Conservation (phyloP, 1,140 invertebrate species). For the Drosophila nigromelanica region DNA sequence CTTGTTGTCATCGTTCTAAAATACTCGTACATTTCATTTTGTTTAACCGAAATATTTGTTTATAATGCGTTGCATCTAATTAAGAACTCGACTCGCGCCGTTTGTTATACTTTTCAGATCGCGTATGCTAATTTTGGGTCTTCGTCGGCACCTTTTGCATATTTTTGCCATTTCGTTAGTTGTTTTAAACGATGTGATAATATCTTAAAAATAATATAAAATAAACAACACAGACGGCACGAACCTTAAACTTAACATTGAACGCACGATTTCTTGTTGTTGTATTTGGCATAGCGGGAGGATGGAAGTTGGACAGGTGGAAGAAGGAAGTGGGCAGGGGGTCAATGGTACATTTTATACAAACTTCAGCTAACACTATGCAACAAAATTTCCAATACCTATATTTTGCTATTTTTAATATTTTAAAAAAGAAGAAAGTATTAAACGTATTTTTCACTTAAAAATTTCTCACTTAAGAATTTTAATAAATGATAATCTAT, state of each 20-base stretch:
- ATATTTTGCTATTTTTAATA: neutral
- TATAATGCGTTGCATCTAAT: conserved; percentile 51
- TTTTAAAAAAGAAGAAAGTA: no score
- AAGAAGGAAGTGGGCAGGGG: neutral
- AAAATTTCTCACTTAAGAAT: no score
- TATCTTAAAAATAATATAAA: conserved; percentile 40
- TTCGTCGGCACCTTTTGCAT: conserved; percentile 57
- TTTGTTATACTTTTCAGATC: conserved; percentile 59
- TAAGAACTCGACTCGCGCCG: conserved; percentile 40
- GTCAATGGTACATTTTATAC: conserved; percentile 17
- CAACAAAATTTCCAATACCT: conserved; percentile 14
- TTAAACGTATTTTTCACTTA: neutral
- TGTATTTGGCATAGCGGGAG: conserved; percentile 60
- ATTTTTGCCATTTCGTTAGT: conserved; percentile 78
- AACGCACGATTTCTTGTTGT: conserved; percentile 27
- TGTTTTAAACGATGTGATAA: conserved; percentile 83
- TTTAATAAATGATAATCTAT: neutral
- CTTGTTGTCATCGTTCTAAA: conserved; percentile 43
- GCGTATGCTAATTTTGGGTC: conserved; percentile 38
- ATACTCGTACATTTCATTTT: conserved; percentile 39
- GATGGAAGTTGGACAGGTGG: neutral
- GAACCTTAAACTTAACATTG: conserved; percentile 42
- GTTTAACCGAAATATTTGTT: conserved; percentile 36
- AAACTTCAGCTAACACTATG: conserved; percentile 29
- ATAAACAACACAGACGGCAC: conserved; percentile 52